Conservation (phyloP, 2,888 invertebrate genomes). For the Busseola fusca region DNA sequence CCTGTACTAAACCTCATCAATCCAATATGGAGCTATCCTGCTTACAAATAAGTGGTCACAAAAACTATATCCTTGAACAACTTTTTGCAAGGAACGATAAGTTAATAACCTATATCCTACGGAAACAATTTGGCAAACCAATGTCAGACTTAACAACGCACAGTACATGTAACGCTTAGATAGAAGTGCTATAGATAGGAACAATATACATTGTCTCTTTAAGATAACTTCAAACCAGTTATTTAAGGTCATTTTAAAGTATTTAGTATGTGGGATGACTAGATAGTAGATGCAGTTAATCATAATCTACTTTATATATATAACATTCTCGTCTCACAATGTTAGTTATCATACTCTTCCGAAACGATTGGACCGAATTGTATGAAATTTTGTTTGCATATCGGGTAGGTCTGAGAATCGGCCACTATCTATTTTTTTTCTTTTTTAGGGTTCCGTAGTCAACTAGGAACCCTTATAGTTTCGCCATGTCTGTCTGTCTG, state of each 20-base stretch:
- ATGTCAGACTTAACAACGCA: slow-evolving; percentile 21
- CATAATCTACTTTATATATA: too few relatives aligned
- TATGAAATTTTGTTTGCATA: too few relatives aligned
- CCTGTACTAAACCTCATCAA: not conserved
- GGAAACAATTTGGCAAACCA: slow-evolving; percentile 29
- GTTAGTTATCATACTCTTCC: too few relatives aligned
- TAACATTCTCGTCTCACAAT: too few relatives aligned
- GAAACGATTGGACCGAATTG: too few relatives aligned
- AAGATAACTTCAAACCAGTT: slow-evolving; percentile 39
- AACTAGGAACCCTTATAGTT: too few relatives aligned
- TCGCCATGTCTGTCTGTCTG: too few relatives aligned
- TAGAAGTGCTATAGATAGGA: slow-evolving; percentile 14
- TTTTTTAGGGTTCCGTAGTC: too few relatives aligned
- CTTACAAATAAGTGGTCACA: not conserved
- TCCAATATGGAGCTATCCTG: not conserved
- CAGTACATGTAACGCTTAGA: slow-evolving; percentile 11
- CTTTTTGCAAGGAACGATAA: slow-evolving; percentile 12
- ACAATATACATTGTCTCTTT: slow-evolving; percentile 46
- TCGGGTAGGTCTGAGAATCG: too few relatives aligned
- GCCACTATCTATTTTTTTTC: too few relatives aligned
- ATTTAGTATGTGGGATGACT: slow-evolving; percentile 36
- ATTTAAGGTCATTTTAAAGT: slow-evolving; percentile 44
- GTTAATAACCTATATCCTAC: slow-evolving; percentile 19
- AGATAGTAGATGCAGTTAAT: not conserved
- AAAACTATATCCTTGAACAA: slow-evolving; percentile 2